Percentiles rank a stretch among this genome's conserved stretches.
phyloP scores from a whole-genome alignment of 2,888 invertebrate species.

The Ennomos fuscantarius region DNA sequence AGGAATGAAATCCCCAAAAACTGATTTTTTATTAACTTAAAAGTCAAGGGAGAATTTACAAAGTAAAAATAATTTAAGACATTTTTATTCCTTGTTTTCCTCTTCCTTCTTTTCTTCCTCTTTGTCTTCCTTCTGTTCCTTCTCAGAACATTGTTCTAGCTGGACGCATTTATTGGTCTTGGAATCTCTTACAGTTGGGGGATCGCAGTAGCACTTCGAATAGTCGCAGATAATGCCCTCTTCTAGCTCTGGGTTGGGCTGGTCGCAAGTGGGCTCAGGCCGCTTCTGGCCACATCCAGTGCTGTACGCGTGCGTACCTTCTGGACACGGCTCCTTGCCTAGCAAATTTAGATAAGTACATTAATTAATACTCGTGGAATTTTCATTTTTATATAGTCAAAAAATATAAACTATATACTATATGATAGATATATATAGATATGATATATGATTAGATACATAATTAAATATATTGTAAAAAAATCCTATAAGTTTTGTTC shows the following conservation, averaged over 20 bases:
- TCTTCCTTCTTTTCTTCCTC: constrained; percentile 29
- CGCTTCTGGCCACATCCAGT: constrained; percentile 49
- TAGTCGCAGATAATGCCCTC: constrained; percentile 49
- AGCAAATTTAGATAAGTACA: not conserved
- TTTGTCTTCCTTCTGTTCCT: constrained; percentile 3
- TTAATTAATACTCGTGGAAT: too few species aligned
- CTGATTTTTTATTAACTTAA: too few species aligned
- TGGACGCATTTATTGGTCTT: constrained; percentile 52
- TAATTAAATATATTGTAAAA: too few species aligned
- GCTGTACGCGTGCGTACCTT: constrained; percentile 42
- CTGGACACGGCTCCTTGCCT: constrained; percentile 30
- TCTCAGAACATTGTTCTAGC: constrained; percentile 55
- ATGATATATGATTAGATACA: too few species aligned
- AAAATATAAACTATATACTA: too few species aligned
- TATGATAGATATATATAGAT: too few species aligned
- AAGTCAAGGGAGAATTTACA: too few species aligned
- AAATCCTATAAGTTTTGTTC: too few species aligned
- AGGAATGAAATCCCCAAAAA: too few species aligned
- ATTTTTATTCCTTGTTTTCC: too few species aligned
- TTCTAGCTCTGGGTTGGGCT: constrained; percentile 50
- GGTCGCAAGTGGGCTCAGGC: constrained; percentile 62
- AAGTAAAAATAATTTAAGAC: too few species aligned
- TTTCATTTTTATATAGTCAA: too few species aligned
- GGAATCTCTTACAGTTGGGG: constrained; percentile 58
- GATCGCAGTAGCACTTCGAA: constrained; percentile 60